phyloP scores from a whole-genome alignment of 2,888 invertebrate species.

The Drosophila mimetica region DNA sequence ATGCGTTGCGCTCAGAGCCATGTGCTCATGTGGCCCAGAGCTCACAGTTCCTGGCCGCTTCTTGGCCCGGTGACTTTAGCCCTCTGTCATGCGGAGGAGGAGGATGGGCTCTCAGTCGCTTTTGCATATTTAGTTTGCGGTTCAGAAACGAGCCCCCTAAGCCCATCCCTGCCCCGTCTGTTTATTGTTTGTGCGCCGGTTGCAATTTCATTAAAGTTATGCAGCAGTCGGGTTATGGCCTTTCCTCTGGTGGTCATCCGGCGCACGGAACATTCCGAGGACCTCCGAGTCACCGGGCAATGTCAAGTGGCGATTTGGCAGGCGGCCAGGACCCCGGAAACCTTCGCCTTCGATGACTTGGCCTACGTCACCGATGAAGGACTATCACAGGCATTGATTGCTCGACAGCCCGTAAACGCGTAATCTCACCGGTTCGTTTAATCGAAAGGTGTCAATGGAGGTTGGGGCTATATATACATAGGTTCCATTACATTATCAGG shows the following conservation, averaged over 20 bases:
- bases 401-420: too few relatives aligned
- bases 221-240: constrained; percentile 32
- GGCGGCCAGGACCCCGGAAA: constrained; percentile 47
- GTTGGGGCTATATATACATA: background rate
- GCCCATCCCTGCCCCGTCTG: background rate
- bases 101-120: constrained; percentile 25
- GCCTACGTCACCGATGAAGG: constrained; percentile 57
- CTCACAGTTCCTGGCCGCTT: constrained; percentile 25
- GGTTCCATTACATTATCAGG: too few relatives aligned
- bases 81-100: constrained; percentile 19
- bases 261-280: constrained; percentile 39
- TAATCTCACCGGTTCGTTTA: constrained; percentile 3
- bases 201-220: constrained; percentile 71
- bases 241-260: constrained; percentile 9
- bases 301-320: constrained; percentile 72
- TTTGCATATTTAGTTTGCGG: constrained; percentile 50
- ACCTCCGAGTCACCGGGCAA: constrained; percentile 43
- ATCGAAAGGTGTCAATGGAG: constrained; percentile 2
- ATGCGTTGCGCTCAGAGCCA: constrained; percentile 33
- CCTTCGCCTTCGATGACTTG: constrained; percentile 47
- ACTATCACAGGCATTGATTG: constrained; percentile 56
- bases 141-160: constrained; percentile 5
- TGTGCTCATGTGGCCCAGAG: constrained; percentile 30
- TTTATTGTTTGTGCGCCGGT: constrained; percentile 13
- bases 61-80: constrained; percentile 37